Percentiles rank a stretch among this genome's conserved stretches.
Conservation (phyloP, 2,888 invertebrate genomes). For the Polydrusus cervinus region DNA sequence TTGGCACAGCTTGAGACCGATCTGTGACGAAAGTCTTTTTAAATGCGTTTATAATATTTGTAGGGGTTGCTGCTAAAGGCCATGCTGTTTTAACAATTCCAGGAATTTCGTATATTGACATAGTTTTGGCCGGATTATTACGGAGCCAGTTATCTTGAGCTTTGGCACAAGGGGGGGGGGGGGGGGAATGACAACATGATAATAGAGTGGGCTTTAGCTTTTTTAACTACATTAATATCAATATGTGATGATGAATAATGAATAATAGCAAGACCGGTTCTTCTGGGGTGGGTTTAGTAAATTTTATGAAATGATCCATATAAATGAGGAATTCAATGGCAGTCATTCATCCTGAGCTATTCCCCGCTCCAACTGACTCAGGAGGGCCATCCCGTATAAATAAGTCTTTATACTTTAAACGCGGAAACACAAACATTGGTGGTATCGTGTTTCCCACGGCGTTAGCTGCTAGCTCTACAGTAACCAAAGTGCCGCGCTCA, state of each 20-base stretch:
- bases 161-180: slow-evolving; percentile 40
- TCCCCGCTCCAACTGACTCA: neutral
- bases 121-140: slow-evolving; percentile 55
- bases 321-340: neutral
- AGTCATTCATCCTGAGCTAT: slow-evolving; percentile 19
- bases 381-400: neutral
- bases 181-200: slow-evolving; percentile 25
- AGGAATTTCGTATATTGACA: too few species aligned
- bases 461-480: too few species aligned
- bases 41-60: slow-evolving; percentile 14
- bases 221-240: slow-evolving; percentile 53
- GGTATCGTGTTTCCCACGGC: slow-evolving; percentile 20
- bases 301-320: slow-evolving; percentile 28
- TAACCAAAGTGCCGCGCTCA: too few species aligned
- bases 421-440: slow-evolving; percentile 25
- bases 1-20: neutral
- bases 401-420: slow-evolving; percentile 6
- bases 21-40: slow-evolving; percentile 14
- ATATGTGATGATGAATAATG: slow-evolving; percentile 28
- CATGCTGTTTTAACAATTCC: slow-evolving; percentile 57
- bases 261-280: slow-evolving; percentile 32
- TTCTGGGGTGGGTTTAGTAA: slow-evolving; percentile 23
- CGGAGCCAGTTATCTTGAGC: slow-evolving; percentile 27
- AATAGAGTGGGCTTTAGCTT: slow-evolving; percentile 44
- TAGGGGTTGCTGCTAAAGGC: slow-evolving; percentile 44